phyloP scores from a whole-genome alignment of 2,113 vertebrate genomes.

The Cyanistes caeruleus region DNA sequence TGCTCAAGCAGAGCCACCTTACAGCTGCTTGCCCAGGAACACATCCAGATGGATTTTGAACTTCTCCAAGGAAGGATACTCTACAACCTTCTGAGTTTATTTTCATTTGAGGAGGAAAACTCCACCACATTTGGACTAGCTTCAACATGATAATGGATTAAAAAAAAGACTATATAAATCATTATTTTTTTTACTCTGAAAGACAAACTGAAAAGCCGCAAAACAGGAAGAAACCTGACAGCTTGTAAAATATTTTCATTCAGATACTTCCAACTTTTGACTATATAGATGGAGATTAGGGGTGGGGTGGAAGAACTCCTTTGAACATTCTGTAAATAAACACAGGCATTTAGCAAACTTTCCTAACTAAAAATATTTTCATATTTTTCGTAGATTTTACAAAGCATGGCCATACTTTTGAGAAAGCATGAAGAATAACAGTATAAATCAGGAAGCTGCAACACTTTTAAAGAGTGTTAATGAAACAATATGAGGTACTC shows the following conservation, averaged over 20 bases:
- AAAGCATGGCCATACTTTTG: neutral
- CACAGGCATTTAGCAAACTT: neutral
- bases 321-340: neutral
- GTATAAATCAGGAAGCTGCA: neutral
- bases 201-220: neutral
- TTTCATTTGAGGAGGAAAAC: neutral
- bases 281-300: neutral
- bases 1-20: neutral
- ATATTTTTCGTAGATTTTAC: neutral
- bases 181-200: neutral
- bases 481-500: neutral
- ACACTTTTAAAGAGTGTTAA: neutral
- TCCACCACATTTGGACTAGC: accelerated
- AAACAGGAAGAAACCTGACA: neutral
- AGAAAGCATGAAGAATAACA: neutral
- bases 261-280: neutral
- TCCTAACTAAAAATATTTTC: neutral
- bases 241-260: neutral
- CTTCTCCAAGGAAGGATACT: neutral
- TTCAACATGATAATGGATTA: neutral
- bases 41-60: neutral
- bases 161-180: neutral
- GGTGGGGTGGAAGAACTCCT: neutral
- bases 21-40: neutral
- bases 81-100: neutral